These are phyloP conservation scores for Leucoptera coffeella DNA, from an alignment of 2,888 invertebrate species.

Conservation along the genomic window DNA sequence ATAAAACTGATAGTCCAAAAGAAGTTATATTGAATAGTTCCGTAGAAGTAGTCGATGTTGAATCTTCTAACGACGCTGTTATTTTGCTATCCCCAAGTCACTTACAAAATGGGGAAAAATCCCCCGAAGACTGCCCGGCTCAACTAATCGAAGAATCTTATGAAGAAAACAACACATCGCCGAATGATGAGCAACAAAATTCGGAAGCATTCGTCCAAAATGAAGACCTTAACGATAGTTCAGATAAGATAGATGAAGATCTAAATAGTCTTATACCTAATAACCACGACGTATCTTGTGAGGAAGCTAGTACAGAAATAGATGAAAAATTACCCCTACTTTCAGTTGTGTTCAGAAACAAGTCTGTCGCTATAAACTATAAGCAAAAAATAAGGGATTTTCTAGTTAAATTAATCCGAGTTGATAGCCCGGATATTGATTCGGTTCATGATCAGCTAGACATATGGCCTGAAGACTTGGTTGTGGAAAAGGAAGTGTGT, in stretches of 20 bases:
- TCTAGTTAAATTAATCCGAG: conserved; percentile 29
- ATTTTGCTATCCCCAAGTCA: conserved; percentile 9
- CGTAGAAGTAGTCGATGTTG: conserved; percentile 13
- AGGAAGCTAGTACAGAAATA: too few species aligned
- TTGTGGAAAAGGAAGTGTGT: conserved; percentile 8
- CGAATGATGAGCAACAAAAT: too few species aligned
- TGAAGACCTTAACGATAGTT: conserved; percentile 19
- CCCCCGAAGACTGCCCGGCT: conserved; percentile 40
- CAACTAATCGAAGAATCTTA: too few species aligned
- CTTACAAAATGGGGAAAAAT: conserved; percentile 28
- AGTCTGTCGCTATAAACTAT: conserved; percentile 29
- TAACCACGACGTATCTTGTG: too few species aligned
- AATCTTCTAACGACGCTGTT: conserved; percentile 13
- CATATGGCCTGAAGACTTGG: conserved; percentile 33
- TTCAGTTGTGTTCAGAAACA: conserved; percentile 36
- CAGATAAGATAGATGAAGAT: conserved; percentile 7
- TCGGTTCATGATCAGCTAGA: too few species aligned
- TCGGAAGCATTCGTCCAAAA: too few species aligned
- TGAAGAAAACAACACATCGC: not conserved
- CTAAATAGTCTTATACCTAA: too few species aligned
- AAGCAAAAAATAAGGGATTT: conserved; percentile 39
- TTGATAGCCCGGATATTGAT: too few species aligned
- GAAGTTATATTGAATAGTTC: not conserved
- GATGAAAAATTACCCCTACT: conserved; percentile 27
- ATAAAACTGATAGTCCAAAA: not conserved